Conservation (phyloP, 1,140 invertebrate genomes). For the Drosophila navojoa region DNA sequence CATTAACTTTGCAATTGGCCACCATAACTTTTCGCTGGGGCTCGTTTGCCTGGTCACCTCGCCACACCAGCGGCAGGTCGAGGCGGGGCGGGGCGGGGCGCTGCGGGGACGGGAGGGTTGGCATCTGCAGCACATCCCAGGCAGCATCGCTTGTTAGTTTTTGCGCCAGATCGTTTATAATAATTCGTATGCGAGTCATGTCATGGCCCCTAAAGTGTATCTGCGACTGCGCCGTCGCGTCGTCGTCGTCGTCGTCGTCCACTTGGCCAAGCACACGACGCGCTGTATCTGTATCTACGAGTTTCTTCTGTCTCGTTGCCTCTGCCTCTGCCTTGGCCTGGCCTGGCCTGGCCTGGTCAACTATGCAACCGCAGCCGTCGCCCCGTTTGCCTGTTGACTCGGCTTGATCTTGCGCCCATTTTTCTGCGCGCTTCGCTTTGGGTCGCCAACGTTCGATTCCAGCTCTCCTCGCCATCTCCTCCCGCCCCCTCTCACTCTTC, state of each 20-base stretch:
- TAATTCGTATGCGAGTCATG: slow-evolving; percentile 83
- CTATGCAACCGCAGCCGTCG: slow-evolving; percentile 65
- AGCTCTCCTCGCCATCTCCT: not conserved
- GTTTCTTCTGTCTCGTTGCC: slow-evolving; percentile 42
- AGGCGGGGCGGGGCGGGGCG: too few relatives aligned
- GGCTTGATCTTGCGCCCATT: slow-evolving; percentile 74
- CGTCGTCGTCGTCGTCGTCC: too few relatives aligned
- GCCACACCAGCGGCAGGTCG: too few relatives aligned
- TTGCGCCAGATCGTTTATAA: slow-evolving; percentile 82
- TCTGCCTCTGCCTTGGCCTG: slow-evolving; percentile 16
- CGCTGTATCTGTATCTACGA: slow-evolving; percentile 75
- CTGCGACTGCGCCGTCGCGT: slow-evolving; percentile 70
- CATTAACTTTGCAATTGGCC: slow-evolving; percentile 82
- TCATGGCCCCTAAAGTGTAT: slow-evolving; percentile 82
- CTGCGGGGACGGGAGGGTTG: not conserved
- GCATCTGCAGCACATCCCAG: slow-evolving; percentile 6
- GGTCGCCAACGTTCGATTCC: slow-evolving; percentile 59
- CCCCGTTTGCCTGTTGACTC: slow-evolving; percentile 44
- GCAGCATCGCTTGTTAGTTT: slow-evolving; percentile 76
- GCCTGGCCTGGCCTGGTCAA: slow-evolving; percentile 65
- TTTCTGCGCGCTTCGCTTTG: slow-evolving; percentile 64
- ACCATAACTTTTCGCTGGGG: slow-evolving; percentile 73
- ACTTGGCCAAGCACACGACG: slow-evolving; percentile 45
- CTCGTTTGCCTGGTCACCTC: slow-evolving; percentile 41
- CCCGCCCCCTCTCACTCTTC: not conserved